Conservation (phyloP, 2,888 invertebrate genomes). For the Lasioglossum marginatum region DNA sequence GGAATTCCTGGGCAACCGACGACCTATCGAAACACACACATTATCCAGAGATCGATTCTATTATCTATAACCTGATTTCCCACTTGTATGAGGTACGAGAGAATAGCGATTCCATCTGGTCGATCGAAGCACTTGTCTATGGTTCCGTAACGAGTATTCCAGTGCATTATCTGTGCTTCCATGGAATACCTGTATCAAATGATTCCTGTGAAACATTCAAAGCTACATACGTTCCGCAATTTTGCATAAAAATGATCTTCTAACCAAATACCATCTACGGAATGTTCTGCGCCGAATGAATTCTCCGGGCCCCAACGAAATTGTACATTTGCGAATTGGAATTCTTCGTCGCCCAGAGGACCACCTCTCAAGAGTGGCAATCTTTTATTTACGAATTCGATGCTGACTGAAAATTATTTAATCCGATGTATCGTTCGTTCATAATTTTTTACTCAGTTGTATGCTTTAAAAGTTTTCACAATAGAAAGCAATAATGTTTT, state of each 20-base stretch:
- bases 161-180: conserved; percentile 79
- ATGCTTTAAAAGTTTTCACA: background rate
- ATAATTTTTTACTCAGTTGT: background rate
- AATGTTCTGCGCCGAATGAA: conserved; percentile 76
- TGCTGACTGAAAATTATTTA: conserved; percentile 66
- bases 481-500: background rate
- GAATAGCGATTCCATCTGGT: conserved; percentile 75
- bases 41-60: background rate
- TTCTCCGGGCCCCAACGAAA: conserved; percentile 78
- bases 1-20: conserved; percentile 72
- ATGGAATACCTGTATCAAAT: conserved; percentile 74
- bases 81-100: conserved; percentile 77
- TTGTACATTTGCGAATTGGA: conserved; percentile 73
- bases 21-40: conserved; percentile 62
- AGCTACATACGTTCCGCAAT: background rate
- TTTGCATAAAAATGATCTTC: background rate
- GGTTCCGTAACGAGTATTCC: conserved; percentile 76
- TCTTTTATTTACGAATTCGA: conserved; percentile 68
- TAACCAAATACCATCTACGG: conserved; percentile 77
- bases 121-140: conserved; percentile 75
- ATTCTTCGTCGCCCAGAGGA: conserved; percentile 73
- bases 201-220: background rate
- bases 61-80: background rate
- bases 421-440: background rate
- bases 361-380: conserved; percentile 75